Evolutionary conservation across 2,888 invertebrate genomes (phyloP).

Genomic region (Bhutanitis thaidina): DNA sequence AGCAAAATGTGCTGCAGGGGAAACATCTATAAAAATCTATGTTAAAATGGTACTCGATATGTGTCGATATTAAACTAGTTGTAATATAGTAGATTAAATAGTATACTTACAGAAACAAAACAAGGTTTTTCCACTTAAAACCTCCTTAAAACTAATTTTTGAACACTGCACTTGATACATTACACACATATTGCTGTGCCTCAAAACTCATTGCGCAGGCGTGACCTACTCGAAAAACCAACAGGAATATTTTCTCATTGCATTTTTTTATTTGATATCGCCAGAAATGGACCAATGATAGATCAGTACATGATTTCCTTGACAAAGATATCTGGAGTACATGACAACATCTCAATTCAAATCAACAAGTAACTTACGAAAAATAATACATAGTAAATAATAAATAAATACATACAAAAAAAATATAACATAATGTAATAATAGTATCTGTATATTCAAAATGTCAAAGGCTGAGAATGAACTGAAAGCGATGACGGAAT

Average conservation of each 20-base stretch:
- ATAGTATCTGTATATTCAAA: too few relatives aligned
- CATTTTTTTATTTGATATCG: not conserved
- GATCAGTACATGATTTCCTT: not conserved
- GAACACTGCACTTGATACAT: not conserved
- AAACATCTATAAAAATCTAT: too few relatives aligned
- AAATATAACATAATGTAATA: too few relatives aligned
- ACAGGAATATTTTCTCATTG: not conserved
- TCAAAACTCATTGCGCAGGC: not conserved
- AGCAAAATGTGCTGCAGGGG: too few relatives aligned
- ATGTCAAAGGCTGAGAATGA: too few relatives aligned
- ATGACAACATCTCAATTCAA: not conserved
- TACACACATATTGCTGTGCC: not conserved
- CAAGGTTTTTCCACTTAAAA: not conserved
- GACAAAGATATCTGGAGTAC: not conserved
- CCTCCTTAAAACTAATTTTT: not conserved
- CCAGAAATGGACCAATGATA: not conserved
- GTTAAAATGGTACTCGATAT: too few relatives aligned
- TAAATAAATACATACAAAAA: too few relatives aligned
- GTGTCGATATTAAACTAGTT: too few relatives aligned
- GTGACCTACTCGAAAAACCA: not conserved
- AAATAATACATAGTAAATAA: not conserved
- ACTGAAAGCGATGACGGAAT: too few relatives aligned
- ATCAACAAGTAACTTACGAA: constrained; percentile 8
- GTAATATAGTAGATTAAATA: not conserved
- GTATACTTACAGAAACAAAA: not conserved